Percentiles rank a stretch among this genome's conserved stretches.
phyloP scores from a whole-genome alignment of 2,113 vertebrate genomes.

The Astur gentilis region DNA sequence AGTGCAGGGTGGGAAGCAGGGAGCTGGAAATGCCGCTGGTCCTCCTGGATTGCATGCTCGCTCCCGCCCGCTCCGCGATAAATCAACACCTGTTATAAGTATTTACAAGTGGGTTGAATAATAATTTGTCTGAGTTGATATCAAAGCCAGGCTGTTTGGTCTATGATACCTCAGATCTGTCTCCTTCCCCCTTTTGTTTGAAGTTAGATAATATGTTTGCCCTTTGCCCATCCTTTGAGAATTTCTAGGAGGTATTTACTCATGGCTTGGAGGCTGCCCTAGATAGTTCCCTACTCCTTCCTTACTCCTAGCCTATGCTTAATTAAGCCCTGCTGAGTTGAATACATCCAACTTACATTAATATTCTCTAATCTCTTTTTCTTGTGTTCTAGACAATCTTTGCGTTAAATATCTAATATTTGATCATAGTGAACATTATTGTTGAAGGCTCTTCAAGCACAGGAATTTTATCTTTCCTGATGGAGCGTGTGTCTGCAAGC shows the following conservation, averaged over 20 bases:
- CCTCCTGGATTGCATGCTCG: neutral
- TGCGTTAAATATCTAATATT: neutral
- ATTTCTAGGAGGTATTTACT: neutral
- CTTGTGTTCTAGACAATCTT: neutral
- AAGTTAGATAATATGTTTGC: slow-evolving; percentile 1
- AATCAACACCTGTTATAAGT: neutral
- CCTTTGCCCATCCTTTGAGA: neutral
- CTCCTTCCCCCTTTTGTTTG: slow-evolving; percentile 7
- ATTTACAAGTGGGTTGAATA: slow-evolving; percentile 3
- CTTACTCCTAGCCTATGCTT: neutral
- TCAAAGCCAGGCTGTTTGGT: slow-evolving; percentile 24
- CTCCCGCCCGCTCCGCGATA: neutral
- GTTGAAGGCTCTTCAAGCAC: neutral
- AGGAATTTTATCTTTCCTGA: neutral
- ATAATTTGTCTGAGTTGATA: slow-evolving; percentile 10
- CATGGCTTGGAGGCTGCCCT: neutral
- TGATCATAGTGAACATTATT: neutral
- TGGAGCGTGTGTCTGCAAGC: neutral
- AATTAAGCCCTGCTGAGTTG: neutral
- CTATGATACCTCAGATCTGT: neutral
- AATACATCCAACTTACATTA: neutral
- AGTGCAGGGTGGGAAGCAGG: neutral
- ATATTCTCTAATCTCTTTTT: neutral
- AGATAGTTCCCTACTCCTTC: neutral
- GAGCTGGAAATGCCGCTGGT: neutral